Evolutionary conservation across 2,113 vertebrate species (phyloP), one percentile per base, ranked within the genome.

Genomic region (Eurypyga helias): DNA sequence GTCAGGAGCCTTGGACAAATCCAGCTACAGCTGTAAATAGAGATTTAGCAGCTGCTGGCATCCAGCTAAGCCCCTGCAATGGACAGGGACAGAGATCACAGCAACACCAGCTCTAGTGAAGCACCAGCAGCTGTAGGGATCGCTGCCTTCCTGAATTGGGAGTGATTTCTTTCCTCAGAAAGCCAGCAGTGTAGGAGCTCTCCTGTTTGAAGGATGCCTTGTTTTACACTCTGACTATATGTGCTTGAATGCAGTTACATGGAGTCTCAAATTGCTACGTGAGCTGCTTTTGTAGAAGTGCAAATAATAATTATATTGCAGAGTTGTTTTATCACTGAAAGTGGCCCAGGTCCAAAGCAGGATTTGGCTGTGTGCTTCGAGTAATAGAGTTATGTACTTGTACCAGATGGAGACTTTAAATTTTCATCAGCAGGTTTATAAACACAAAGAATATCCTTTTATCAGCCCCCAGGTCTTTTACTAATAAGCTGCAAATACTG

Each of bases 361-460:
- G 81, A 17, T 75, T 82, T 78, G 49, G 18, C 62, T 81, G 6
- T 80, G 29, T 87, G 94, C 95, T 92, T 95, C 10, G 0, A 72
- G 94, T 28, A 1, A 41, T 62, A 24, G 41, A 54, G 72, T 71
- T 89, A 16, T 70, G 61, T 75, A 67, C 71, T n/a, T 78, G 38
- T 48, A 66, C 90, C 79, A 97, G 64, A 90, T 97, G 96, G 86
- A 92, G 94, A 73, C 83, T 95, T 96, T 67, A 96, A 95, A 95
- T 94, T 96, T 96, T 95, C 65, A 97, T 94, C 80, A 92, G 69
- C 48, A 45, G 83, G 61, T 92, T 92, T 87, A 91, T 89, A 90
- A 96, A 85, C 54, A 84, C 45, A 78, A 84, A 83, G 57, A 90
- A 69, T 92, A 84, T 66, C 57, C 65, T 72, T 81, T 87, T 89